Evolutionary conservation across 53 echinoderm and acorn worm genomes (phyloP), one percentile per base, ranked within the genome.

Genomic region (Crossaster papposus): DNA sequence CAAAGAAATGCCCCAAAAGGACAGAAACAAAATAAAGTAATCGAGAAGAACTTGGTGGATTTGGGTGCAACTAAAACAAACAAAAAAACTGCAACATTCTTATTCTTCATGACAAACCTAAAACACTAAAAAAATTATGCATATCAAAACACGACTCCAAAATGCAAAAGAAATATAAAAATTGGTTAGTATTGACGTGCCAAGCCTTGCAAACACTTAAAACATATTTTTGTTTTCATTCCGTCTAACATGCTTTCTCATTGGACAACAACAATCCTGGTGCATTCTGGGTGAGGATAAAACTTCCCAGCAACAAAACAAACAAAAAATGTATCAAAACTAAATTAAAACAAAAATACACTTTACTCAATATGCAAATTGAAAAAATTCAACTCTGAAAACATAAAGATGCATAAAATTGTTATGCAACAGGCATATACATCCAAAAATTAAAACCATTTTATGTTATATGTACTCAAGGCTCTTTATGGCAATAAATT

Each of bases 231-330:
- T n/a, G n/a, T 13, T 28, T 30, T 79, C 51, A 26, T 29, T 79
- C 79, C 79, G 54, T 79, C 79, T 79, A 79, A 79, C 81, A 81
- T 81, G 81, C 81, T 30, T 55, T 58, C 81, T 81, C 20, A 62
- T 81, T 62, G 81, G 81, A 81, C 23, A 81, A 63, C 31, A 58
- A 58, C 31, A 81, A 58, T 81, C 81, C 81, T 81, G 81, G 63
- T 81, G 81, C 81, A 81, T 81, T 62, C 58, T 64, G 81, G 64
- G 81, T 53, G 51, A 22, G 29, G 44, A 9, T 10, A 81, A 34
- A 20, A 81, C 20, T 54, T 58, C 34, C 29, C 54, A n/a, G n/a
- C n/a, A n/a, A n/a, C 22, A 58, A 81, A 15, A 63, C 28, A n/a
- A 68, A 9, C n/a, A 68, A 26, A 18, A 26, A 68, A 10, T 11